Base-by-base conservation (phyloP, 2,113 vertebrate genomes). In the Daubentonia madagascariensis region DNA sequence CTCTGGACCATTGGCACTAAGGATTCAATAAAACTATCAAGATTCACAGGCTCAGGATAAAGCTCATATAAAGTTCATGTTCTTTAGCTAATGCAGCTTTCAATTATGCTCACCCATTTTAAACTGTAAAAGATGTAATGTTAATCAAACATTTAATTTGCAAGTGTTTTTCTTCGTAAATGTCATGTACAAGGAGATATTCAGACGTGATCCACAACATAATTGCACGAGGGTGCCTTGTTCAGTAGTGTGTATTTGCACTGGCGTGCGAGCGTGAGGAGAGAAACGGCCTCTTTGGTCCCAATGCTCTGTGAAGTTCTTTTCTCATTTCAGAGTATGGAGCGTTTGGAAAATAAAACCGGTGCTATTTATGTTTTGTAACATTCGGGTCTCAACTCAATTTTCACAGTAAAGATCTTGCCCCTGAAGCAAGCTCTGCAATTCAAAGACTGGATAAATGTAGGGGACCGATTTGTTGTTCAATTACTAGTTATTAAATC, bases 121-220 rank as follows among this genome's bases (percentile, higher is more conserved):
- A 98, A 98, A 98, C 97, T 96, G 98, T 98, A 98, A 98, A 98
- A 99, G 98, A 99, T 98, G 98, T 98, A 98, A 98, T 98, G 98
- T 99, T 99, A 99, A 99, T 99, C 99, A 99, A 99, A 99, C 98
- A 99, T 98, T 98, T 98, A 98, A 99, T 99, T 99, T 98, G 99
- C 98, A 98, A 99, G 98, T 99, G 98, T 99, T 99, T 99, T 98
- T 98, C 98, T 98, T 98, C 96, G 97, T 98, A 99, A 99, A 99
- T 99, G 99, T 99, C 99, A 99, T 97, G 98, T 98, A 98, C 98
- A 98, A 99, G 98, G 98, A 99, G 98, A 98, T 98, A 97, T 95
- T 98, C 98, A 97, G 98, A 98, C 95, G 98, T 99, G 98, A 98
- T 73, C 98, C 97, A 98, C 98, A 98, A 95, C 98, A 81, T 98